A percentile compares a stretch with the other conserved stretches of the same genome.
Conservation (phyloP, 2,113 vertebrate species). For the Excalfactoria chinensis region DNA sequence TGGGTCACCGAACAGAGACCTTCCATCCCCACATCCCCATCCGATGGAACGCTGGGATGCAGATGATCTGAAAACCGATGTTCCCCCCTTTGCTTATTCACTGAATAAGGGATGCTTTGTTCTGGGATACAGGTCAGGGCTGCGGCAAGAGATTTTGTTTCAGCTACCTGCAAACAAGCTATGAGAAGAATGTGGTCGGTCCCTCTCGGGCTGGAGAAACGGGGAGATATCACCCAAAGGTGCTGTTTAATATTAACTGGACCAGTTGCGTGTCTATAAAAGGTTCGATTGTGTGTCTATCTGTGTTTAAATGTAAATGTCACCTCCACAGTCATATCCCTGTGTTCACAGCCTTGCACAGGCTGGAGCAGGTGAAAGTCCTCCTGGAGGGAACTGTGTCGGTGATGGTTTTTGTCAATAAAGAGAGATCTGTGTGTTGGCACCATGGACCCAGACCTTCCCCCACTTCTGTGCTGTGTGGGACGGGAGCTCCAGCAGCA, state of each 20-base stretch:
- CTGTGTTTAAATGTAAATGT: not conserved
- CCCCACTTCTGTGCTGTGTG: not conserved
- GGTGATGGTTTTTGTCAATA: not conserved
- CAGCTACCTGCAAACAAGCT: conserved; percentile 7
- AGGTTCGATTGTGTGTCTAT: not conserved
- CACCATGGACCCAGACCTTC: not conserved
- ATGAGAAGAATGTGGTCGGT: conserved; percentile 53
- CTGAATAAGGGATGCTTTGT: conserved; percentile 59
- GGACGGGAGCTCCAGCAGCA: not conserved
- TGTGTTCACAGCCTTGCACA: not conserved
- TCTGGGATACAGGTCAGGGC: not conserved
- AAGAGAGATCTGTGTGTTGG: not conserved
- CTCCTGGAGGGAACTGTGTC: not conserved
- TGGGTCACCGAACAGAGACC: not conserved
- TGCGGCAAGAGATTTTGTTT: conserved; percentile 20
- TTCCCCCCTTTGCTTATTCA: not conserved
- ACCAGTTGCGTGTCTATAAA: not conserved
- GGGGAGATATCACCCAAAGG: not conserved
- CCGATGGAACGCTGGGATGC: not conserved
- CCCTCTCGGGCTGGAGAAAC: not conserved
- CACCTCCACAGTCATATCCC: not conserved
- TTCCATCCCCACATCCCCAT: not conserved
- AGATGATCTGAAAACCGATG: not conserved
- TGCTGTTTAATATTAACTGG: conserved; percentile 46
- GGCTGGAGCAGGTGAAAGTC: conserved; percentile 41